phyloP scores from a whole-genome alignment of 53 echinoderm and acorn worm species.

The Apostichopus leukothele region DNA sequence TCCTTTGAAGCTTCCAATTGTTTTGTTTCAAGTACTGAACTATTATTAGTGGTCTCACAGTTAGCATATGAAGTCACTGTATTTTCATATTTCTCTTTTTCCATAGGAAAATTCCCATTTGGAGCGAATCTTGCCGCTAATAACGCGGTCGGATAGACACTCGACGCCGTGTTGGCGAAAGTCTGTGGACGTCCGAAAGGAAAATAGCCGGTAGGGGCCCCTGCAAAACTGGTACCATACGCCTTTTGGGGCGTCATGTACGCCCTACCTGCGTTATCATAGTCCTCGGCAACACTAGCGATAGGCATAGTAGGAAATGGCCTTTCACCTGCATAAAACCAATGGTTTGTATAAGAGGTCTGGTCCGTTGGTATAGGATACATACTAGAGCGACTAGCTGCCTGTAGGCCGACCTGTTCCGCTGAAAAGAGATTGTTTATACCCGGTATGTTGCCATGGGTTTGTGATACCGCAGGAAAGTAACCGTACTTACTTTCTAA shows the following conservation, averaged over 20 bases:
- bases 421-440: constrained; percentile 62
- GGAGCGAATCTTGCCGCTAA: constrained; percentile 40
- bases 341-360: constrained; percentile 72
- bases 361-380: constrained; percentile 83
- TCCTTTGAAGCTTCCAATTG: constrained; percentile 28
- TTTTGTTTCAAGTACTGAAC: constrained; percentile 28
- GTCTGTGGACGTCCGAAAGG: constrained; percentile 56
- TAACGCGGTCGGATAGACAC: constrained; percentile 45
- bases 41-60: constrained; percentile 36
- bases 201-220: constrained; percentile 59
- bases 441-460: constrained; percentile 51
- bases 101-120: constrained; percentile 51
- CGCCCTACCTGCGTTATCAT: constrained; percentile 61
- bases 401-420: constrained; percentile 61
- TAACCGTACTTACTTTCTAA: constrained; percentile 42
- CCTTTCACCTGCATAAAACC: constrained; percentile 68
- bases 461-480: constrained; percentile 48
- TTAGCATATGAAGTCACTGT: constrained; percentile 40
- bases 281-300: constrained; percentile 64
- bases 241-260: constrained; percentile 76
- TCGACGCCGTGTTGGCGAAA: constrained; percentile 48
- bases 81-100: constrained; percentile 42
- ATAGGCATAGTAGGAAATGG: constrained; percentile 70
- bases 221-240: constrained; percentile 58
- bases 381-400: constrained; percentile 69